Evolutionary conservation across 2,888 invertebrate genomes (phyloP), one percentile per base, ranked within the genome.

Genomic region (Argyra leucocephala): DNA sequence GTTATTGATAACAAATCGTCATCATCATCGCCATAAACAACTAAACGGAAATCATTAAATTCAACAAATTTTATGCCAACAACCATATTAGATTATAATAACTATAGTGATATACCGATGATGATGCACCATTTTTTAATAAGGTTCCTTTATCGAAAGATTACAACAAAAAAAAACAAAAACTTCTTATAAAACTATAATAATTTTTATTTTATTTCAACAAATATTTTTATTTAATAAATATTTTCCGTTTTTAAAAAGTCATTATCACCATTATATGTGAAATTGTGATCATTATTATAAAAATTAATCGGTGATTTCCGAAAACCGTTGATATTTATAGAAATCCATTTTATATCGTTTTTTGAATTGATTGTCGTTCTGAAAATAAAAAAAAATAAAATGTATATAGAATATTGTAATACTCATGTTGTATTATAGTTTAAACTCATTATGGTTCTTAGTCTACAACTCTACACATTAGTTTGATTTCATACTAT

Each of bases 301-400:
- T 73, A 73, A 81, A 82, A 84, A 65, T 78, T 79, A 1, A 83
- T 74, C 18, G 83, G 83, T 65, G 81, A 76, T 71, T 85, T 84
- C 3, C 80, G 78, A 73, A 84, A 85, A 57, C 85, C 84, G 71
- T 84, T 83, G 9, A 85, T 80, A 69, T 83, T 81, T 61, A 84
- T 70, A 61, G 82, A 79, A 60, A 75, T 72, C 84, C 84, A 85
- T 2, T 79, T 76, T 65, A 78, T 74, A 23, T 70, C 71, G 21
- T 71, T 67, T 18, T 70, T 69, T 10, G 57, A 64, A 31, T 69
- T 69, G 9, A 75, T 66, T 64, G 75, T 77, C 22, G 75, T 67
- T 68, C 74, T 78, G 66, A 23, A 72, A 70, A 61, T 48, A 64
- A 61, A 9, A 12, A 2, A 59, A 23, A 26, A 37, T 37, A 26